A percentile compares a stretch with the other conserved stretches of the same genome.
Conservation (phyloP, 1,140 invertebrate species). For the Neodiprion lecontei region DNA sequence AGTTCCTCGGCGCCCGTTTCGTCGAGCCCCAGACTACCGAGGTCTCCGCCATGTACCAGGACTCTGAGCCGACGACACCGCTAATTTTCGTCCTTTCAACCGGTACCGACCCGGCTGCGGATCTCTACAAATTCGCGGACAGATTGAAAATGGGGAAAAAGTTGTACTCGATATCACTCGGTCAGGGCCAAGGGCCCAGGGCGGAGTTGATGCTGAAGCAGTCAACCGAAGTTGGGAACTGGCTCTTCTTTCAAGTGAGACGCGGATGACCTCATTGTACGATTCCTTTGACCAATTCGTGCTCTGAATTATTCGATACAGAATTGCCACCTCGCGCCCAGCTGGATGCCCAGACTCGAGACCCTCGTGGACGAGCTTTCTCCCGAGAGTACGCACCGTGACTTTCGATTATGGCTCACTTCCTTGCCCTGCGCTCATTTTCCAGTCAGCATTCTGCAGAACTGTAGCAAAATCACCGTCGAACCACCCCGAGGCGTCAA, state of each 20-base stretch:
- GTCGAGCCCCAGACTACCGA: conserved; percentile 74
- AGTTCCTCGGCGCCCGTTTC: conserved; percentile 69
- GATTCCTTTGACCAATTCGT: not conserved
- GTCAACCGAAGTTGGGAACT: conserved; percentile 66
- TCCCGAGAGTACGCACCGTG: conserved; percentile 61
- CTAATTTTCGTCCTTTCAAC: conserved; percentile 76
- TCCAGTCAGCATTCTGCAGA: conserved; percentile 74
- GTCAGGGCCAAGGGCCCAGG: conserved; percentile 74
- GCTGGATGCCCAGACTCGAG: conserved; percentile 73
- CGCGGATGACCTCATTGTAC: not conserved
- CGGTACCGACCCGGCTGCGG: conserved; percentile 74
- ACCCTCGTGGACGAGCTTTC: conserved; percentile 64
- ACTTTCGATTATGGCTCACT: conserved; percentile 78
- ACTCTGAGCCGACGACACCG: conserved; percentile 68
- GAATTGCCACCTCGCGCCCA: conserved; percentile 79
- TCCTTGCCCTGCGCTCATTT: conserved; percentile 72
- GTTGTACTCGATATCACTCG: conserved; percentile 73
- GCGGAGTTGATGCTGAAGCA: conserved; percentile 70
- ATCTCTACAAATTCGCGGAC: conserved; percentile 70
- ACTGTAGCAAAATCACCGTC: conserved; percentile 76
- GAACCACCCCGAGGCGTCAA: conserved; percentile 73
- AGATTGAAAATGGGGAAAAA: conserved; percentile 65
- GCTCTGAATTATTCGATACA: conserved; percentile 43
- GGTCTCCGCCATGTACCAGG: conserved; percentile 68
- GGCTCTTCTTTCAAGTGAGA: conserved; percentile 70